Evolutionary conservation across 1,140 invertebrate genomes (phyloP).

Genomic region (Ruditapes philippinarum): DNA sequence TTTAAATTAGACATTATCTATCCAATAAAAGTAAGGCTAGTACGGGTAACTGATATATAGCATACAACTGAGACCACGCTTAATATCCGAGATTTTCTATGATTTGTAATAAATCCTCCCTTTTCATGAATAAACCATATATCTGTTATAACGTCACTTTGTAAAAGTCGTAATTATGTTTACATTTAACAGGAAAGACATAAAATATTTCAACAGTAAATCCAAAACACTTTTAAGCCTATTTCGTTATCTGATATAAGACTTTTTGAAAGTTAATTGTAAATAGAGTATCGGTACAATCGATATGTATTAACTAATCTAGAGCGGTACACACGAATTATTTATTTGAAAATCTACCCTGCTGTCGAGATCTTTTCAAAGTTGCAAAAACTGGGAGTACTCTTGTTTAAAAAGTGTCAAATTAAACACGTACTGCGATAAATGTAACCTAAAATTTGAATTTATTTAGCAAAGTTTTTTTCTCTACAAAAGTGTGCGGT

Average conservation of each 20-base stretch:
- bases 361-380: not conserved
- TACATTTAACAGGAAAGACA: not conserved
- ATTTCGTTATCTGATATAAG: not conserved
- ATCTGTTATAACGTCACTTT: not conserved
- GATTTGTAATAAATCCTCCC: slow-evolving; percentile 34
- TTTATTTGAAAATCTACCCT: not conserved
- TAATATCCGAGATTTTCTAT: not conserved
- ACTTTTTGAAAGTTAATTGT: slow-evolving; percentile 45
- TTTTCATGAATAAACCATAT: not conserved
- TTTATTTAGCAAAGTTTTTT: not conserved
- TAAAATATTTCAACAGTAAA: slow-evolving; percentile 23
- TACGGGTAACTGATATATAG: not conserved
- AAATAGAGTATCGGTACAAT: slow-evolving; percentile 43
- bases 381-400: not conserved
- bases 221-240: not conserved
- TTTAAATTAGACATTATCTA: not conserved
- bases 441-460: not conserved
- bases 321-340: not conserved
- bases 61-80: not conserved
- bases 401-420: slow-evolving; percentile 23
- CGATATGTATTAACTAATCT: slow-evolving; percentile 21
- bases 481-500: not conserved
- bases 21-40: not conserved
- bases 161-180: not conserved
- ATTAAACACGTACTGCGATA: not conserved